These are phyloP conservation scores for Syngnathus scovelli DNA, from an alignment of 2,113 vertebrate species.

Conservation along the genomic window DNA sequence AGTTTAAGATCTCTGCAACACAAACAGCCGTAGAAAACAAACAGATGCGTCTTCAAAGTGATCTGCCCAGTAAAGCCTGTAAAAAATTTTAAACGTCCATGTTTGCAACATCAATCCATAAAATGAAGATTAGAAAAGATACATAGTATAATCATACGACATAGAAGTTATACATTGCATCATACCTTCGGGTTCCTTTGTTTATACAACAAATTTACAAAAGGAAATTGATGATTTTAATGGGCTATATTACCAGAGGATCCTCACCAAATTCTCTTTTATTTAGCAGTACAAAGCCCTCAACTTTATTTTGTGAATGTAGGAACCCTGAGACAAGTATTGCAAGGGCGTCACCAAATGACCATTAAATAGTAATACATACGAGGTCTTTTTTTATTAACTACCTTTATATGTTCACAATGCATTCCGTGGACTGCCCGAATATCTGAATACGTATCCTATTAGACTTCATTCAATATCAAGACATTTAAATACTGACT, in stretches of 20 bases:
- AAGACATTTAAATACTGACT: slow-evolving; percentile 72
- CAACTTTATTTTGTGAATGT: slow-evolving; percentile 37
- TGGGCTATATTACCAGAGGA: background rate
- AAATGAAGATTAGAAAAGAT: slow-evolving; percentile 40
- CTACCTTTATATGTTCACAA: slow-evolving; percentile 59
- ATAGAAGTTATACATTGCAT: slow-evolving; percentile 55
- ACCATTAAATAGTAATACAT: slow-evolving; percentile 36
- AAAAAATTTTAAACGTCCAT: slow-evolving; percentile 39
- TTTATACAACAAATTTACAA: slow-evolving; percentile 9
- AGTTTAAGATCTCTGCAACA: slow-evolving; percentile 69
- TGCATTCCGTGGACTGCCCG: slow-evolving; percentile 48
- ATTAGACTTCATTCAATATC: slow-evolving; percentile 68
- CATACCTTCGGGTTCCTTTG: slow-evolving; percentile 57
- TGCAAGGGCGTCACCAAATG: slow-evolving; percentile 29
- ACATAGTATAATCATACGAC: slow-evolving; percentile 42
- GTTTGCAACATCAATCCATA: slow-evolving; percentile 33
- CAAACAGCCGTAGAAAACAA: slow-evolving; percentile 19
- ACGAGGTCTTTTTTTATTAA: slow-evolving; percentile 31
- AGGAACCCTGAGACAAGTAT: slow-evolving; percentile 59
- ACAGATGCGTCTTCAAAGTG: slow-evolving; percentile 27
- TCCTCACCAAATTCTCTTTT: background rate
- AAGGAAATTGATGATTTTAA: background rate
- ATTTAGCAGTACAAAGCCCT: background rate
- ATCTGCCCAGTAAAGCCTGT: slow-evolving; percentile 27
- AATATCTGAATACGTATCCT: slow-evolving; percentile 45